Evolutionary conservation across 37 sponge, comb jelly and placozoan species (phyloP).

Genomic region (Agelas oroides): DNA sequence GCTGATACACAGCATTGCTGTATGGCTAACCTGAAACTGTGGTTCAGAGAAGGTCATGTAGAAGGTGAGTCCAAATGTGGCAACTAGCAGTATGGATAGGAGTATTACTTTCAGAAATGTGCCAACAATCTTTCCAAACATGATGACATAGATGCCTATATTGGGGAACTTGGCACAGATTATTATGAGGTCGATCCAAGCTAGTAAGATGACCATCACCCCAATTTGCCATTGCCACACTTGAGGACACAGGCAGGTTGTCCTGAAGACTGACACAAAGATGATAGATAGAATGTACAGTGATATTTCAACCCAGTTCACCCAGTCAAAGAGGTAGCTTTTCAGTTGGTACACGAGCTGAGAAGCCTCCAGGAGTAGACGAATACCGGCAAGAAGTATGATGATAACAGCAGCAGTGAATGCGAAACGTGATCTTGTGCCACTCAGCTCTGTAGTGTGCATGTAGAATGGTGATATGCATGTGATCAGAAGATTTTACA

Average conservation of each 20-base stretch:
- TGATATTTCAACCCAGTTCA: constrained; percentile 53
- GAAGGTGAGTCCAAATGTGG: constrained; percentile 84
- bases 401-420: constrained; percentile 17
- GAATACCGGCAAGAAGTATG: constrained; percentile 39
- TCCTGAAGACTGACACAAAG: constrained; percentile 43
- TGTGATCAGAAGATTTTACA: too few relatives aligned
- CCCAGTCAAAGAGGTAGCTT: constrained; percentile 49
- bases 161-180: constrained; percentile 67
- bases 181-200: constrained; percentile 85
- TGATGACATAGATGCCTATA: constrained; percentile 81
- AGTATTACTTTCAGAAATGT: constrained; percentile 78
- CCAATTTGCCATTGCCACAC: constrained; percentile 89
- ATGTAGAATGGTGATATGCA: too few relatives aligned
- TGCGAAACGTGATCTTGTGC: background rate
- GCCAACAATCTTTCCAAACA: constrained; percentile 80
- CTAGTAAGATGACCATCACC: constrained; percentile 75
- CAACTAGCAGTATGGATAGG: constrained; percentile 75
- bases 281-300: constrained; percentile 50
- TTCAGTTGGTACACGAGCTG: constrained; percentile 9
- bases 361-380: constrained; percentile 53
- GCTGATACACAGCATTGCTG: background rate
- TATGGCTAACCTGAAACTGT: too few relatives aligned
- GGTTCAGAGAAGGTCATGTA: constrained; percentile 69
- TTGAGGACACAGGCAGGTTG: constrained; percentile 43
- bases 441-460: background rate